phyloP scores from a whole-genome alignment of 2,797 vertebrate genomes.

The Falco novaeseelandiae region DNA sequence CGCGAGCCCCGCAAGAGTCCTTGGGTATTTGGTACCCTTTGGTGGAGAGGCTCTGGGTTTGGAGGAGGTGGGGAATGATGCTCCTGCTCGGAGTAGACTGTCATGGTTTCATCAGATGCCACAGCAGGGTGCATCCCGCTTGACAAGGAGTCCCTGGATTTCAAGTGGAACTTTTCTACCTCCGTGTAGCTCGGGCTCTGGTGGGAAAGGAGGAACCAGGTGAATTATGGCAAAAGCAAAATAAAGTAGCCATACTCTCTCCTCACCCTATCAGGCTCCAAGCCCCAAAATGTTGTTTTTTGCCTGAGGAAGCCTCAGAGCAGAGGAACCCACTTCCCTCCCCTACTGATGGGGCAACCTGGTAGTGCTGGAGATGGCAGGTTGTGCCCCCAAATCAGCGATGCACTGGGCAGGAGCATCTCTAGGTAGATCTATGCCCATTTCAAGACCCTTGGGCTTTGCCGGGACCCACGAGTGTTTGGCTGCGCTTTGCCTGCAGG shows the following conservation, averaged over 20 bases:
- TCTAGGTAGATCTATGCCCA: background rate
- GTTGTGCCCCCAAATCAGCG: background rate
- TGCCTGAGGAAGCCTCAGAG: background rate
- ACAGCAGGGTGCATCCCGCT: slow-evolving; percentile 76
- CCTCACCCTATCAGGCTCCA: background rate
- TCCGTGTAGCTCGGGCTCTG: slow-evolving; percentile 80
- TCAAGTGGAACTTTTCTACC: slow-evolving; percentile 76
- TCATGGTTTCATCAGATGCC: slow-evolving; percentile 78
- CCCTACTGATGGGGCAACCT: background rate
- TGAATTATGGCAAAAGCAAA: background rate
- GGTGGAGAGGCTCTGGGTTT: slow-evolving; percentile 57
- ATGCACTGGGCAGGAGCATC: background rate
- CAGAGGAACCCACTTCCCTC: background rate
- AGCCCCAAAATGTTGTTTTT: background rate
- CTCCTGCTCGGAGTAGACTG: slow-evolving; percentile 76
- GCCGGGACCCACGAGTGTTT: accelerated
- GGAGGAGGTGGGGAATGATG: slow-evolving; percentile 45
- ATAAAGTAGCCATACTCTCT: accelerated
- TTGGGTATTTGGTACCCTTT: slow-evolving; percentile 49
- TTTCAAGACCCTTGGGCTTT: background rate
- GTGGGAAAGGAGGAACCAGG: background rate
- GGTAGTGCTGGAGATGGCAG: background rate
- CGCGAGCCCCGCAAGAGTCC: slow-evolving; percentile 79
- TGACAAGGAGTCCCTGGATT: slow-evolving; percentile 83
- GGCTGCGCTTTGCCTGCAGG: background rate